Evolutionary conservation across 2,888 invertebrate genomes (phyloP), one percentile per base, ranked within the genome.

Genomic region (Scaptomyza tumidula): DNA sequence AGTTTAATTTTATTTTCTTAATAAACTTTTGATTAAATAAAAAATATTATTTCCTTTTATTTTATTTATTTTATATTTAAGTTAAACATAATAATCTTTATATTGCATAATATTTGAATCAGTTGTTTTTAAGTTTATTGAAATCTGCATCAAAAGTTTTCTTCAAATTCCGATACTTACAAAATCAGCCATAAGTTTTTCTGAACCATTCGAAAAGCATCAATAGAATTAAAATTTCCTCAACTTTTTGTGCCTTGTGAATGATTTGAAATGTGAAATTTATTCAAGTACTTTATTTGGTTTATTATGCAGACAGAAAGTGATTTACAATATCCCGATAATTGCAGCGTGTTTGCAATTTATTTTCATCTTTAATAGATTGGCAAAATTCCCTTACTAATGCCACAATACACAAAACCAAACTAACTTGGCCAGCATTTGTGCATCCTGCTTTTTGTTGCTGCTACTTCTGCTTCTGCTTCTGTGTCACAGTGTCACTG

Each of bases 351-450:
- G 64, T 75, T 64, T 75, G 50, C 66, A 5, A 54, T 56, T 59
- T 27, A 44, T 56, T 43, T 44, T 52, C 16, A 52, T 29, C 75
- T 67, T 65, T 50, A 81, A 81, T 53, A 50, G 49, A 55, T 39
- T 62, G 66, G 66, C 59, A 76, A 68, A 54, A 53, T 60, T 49
- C 7, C 37, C 55, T 45, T 39, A 19, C 6, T 46, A 49, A 71
- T 71, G 58, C 43, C 11, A 16, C 31, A 16, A 31, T 16, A 2
- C 1, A 10, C 6, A n/a, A 57, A 24, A 24, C 53, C 37, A 65
- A 75, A 62, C 71, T 56, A 59, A 75, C 66, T 75, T 75, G 66
- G 62, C 62, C 57, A 70, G 60, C 75, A 54, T 35, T 74, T 61
- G 54, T 56, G 63, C 29, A 29, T 29, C 29, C 29, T 29, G 29